Evolutionary conservation across 2,113 vertebrate species (phyloP), one percentile per base, ranked within the genome.

Genomic region (Haplochromis vanheusdeni): DNA sequence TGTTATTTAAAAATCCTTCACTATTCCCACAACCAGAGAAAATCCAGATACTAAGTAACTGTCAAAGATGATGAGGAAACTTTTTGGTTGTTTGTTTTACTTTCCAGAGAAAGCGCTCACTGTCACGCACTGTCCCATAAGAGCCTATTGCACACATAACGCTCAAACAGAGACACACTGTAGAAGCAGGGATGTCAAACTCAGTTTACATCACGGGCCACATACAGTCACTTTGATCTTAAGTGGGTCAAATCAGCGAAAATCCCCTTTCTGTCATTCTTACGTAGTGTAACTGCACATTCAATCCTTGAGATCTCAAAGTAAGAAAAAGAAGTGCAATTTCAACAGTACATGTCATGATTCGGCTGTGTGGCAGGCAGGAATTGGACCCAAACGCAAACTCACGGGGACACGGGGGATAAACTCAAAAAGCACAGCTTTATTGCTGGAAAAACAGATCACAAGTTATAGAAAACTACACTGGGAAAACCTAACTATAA

Each of bases 131-230:
- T 81, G 62, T 89, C 92, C 87, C 81, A 89, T 83, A 89, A 91
- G 89, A 92, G 88, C 87, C 87, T 88, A 89, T 89, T 86, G 82
- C 81, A 75, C 85, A 49, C 75, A 84, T 82, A 90, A 87, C 87
- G 89, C 89, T 58, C 77, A 86, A 79, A 85, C 86, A 83, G 84
- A 86, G 85, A 79, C 60, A 79, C 84, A 79, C 75, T 91, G 54
- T 85, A 85, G 33, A 68, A 68, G 19, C 60, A 37, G 60, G 33
- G 6, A 68, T 68, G 33, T 68, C 60, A 68, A 68, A 68, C 33
- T 68, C 60, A 21, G 33, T 68, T 68, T 68, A 21, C 33, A 68
- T 68, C 19, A 68, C 6, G 6, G 33, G 60, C 33, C 60, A 68
- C 60, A 68, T 68, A 65, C 33, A 68, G 33, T 68, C 33, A 65